Base-by-base conservation (phyloP, 2,888 invertebrate genomes). In the Leptinotarsa peninsularis region DNA sequence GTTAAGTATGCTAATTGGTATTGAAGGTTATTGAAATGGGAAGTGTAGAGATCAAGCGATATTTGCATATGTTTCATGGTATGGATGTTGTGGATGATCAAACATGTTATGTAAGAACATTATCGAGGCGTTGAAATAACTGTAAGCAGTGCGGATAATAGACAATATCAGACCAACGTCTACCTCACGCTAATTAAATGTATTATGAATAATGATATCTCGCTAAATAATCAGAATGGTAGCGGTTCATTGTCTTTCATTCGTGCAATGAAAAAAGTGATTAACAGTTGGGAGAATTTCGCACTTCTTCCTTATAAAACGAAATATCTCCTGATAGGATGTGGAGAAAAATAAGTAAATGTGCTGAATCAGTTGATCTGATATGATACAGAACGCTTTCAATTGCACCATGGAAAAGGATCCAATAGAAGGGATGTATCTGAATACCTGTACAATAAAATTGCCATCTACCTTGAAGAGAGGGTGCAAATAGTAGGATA, bases 81-180 rank as follows among this genome's bases (percentile, higher is more conserved):
- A 58, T 58, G 58, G 21, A 58, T 58, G 58, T 58, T 58, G 21
- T 58, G 58, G 58, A 58, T 58, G 23, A 58, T 58, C 58, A 23
- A 58, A 58, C 58, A 58, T 23, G 58, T 58, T 58, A 58, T 58
- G 58, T 58, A 58, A 58, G 58, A 58, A 58, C 58, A 58, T 58
- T 58, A 58, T 58, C 58, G 3, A 21, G 23, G 58, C 58, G 21
- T 15, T 58, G 21, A 58, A 21, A 58, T 58, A 58, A 58, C 58
- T 58, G 58, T 58, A 58, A 10, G 21, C 58, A 14, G 23, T 58
- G 23, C 58, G 58, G 58, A 58, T 58, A 58, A 58, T 58, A 58
- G 58, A 58, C 58, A 58, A 58, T 58, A 58, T 58, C 58, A 58
- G 58, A 58, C 21, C 58, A 58, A 21, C 58, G 58, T 58, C 58